Base-by-base conservation (phyloP, 1,140 invertebrate genomes). In the Drosophila ambigua region DNA sequence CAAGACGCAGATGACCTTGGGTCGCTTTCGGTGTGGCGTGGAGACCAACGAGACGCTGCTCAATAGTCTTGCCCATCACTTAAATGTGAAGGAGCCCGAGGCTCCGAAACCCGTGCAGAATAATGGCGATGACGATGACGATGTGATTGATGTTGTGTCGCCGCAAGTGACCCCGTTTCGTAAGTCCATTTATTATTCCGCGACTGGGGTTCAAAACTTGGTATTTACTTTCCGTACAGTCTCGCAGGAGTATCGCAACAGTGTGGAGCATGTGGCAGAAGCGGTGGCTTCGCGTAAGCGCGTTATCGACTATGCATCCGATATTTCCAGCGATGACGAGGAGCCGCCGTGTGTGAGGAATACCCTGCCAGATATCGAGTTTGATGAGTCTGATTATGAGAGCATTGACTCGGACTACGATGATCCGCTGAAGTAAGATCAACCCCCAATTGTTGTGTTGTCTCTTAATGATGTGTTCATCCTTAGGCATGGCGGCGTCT, bases 381-480 rank as follows among this genome's bases (percentile, higher is more conserved):
- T 94, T 31, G 95, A 96, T 77, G 95, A 95, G 79, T 95, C 94
- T 13, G 95, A 95, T 77, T 93, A 95, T 82, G 96, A 97, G 91
- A 96, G 95, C 91, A 93, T 96, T n/a, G 95, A 96, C 79, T 96
- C 95, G 64, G 94, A 96, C 55, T 93, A 95, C 73, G 96, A 96
- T 79, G 96, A 97, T 93, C 93, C 94, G n/a, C 92, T 96, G 26
- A 96, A 96, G 96, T 96, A 93, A 93, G 92, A 50, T 28, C 2
- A 28, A 1, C 20, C 7, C 9, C 9, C 9, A 35, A 35, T 35
- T 4, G 16, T 16, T 7, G 52, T 4, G 15, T 11, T 35, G 9
- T 4, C 5, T 8, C 23, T 24, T 11, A 2, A 26, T 20, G 20
- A 20, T 20, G 20, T 20, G 1, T 20, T 20, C 20, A 20, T 2